Base-by-base conservation (phyloP, 2,113 vertebrate genomes). In the Tricholaema leucomelas region DNA sequence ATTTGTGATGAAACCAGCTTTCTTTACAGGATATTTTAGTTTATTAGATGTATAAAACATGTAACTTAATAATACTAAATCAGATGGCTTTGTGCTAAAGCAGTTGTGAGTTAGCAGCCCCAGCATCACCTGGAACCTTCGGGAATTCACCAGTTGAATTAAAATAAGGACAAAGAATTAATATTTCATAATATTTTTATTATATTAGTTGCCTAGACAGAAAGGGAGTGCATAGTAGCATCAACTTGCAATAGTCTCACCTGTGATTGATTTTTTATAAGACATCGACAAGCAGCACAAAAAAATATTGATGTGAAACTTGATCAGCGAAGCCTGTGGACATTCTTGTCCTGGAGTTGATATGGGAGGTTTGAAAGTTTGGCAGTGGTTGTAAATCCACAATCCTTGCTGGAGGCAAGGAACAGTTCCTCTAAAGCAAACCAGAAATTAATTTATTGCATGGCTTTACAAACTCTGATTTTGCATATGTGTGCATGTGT, bases 201-300 rank as follows among this genome's bases (percentile, higher is more conserved):
- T 97, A 71, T 90, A 94, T 96, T 96, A 97, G 87, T 92, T 95
- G 65, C 95, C 81, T 94, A 96, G 92, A 95, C 91, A 95, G 92
- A 91, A 97, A 64, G 67, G 38, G 72, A 95, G 60, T 83, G 78
- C 95, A 92, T 87, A 95, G 88, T 90, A 97, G 73, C 97, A 96
- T 97, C 91, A 96, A 88, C 91, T 95, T 96, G 91, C 89, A 93
- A 71, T 73, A 97, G 97, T 96, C 95, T 97, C 2, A 7, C 63
- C 90, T 96, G 61, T 97, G 97, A 97, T 97, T 98, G 88, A 78
- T 94, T 97, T 98, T 98, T 97, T 96, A 95, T 97, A 97, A 97
- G 96, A 61, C 42, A n/a, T 65, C 97, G 97, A 95, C 95, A 94
- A 90, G 18, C 38, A 96, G 95, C 97, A 97, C 85, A 96, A 94